Conservation (phyloP, 2,113 vertebrate genomes). For the Haemorhous mexicanus region DNA sequence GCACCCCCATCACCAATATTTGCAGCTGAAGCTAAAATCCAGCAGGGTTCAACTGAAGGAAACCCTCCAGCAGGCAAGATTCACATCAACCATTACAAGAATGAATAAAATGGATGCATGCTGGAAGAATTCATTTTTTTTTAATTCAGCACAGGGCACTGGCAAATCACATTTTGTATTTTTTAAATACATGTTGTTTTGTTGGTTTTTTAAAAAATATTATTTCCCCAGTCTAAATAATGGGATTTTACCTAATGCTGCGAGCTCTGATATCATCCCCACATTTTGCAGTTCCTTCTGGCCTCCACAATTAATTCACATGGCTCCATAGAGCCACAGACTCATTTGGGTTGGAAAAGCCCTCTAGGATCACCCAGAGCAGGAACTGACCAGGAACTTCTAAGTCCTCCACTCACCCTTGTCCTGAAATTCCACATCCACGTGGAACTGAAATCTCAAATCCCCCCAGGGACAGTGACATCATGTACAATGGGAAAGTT, state of each 20-base stretch:
- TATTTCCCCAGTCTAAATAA: neutral
- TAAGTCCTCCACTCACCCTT: neutral
- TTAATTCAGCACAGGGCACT: neutral
- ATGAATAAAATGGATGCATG: neutral
- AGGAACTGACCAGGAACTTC: too few relatives aligned
- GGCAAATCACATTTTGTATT: neutral
- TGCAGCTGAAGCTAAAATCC: neutral
- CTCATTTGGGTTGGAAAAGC: neutral
- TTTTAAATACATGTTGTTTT: neutral
- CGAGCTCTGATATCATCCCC: neutral
- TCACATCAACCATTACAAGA: neutral
- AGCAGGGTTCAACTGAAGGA: neutral
- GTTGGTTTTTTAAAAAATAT: accelerated
- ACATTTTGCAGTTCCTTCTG: neutral
- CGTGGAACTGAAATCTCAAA: neutral
- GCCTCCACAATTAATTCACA: neutral
- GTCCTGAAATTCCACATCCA: neutral
- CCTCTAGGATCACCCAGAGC: neutral
- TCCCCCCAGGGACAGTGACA: neutral
- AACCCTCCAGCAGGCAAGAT: neutral
- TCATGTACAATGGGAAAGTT: neutral
- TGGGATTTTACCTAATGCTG: neutral
- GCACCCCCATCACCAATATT: neutral
- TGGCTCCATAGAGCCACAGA: neutral
- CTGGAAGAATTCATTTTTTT: neutral